These are phyloP conservation scores for Virgularia gustaviana DNA, from an alignment of 92 coral and sea anemone genomes.

Conservation along the genomic window DNA sequence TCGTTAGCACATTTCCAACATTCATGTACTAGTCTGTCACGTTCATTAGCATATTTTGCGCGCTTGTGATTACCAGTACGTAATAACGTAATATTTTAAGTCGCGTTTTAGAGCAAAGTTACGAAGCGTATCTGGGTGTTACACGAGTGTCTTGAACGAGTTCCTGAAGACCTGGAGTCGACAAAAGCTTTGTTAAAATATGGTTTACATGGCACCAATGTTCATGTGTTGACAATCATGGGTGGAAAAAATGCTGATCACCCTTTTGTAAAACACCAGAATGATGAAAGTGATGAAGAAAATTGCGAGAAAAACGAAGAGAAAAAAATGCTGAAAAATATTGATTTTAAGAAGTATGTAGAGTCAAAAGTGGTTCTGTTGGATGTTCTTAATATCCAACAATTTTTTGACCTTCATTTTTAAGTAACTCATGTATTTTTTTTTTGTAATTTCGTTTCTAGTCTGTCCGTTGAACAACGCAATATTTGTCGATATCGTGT, in stretches of 20 bases:
- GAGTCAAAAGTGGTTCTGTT: background rate
- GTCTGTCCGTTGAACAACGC: constrained; percentile 89
- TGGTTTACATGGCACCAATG: constrained; percentile 89
- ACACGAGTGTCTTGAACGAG: constrained; percentile 94
- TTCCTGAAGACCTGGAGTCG: constrained; percentile 85
- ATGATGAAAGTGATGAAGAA: constrained; percentile 51
- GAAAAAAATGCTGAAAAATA: constrained; percentile 57
- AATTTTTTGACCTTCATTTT: background rate
- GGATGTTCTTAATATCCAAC: background rate
- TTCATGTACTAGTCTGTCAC: background rate
- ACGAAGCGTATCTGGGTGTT: constrained; percentile 96
- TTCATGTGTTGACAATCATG: constrained; percentile 61
- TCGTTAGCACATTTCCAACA: background rate
- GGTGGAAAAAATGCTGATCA: constrained; percentile 60
- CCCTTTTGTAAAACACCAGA: constrained; percentile 65
- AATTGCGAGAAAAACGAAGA: constrained; percentile 36
- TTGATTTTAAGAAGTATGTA: constrained; percentile 70
- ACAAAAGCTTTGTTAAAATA: constrained; percentile 78
- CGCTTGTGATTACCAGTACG: background rate
- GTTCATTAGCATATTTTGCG: background rate
- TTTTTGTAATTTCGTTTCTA: constrained; percentile 20
- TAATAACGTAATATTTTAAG: background rate
- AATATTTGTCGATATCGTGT: constrained; percentile 94
- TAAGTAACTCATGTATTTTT: background rate
- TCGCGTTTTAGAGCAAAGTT: constrained; percentile 81